A percentile compares a stretch with the other conserved stretches of the same genome.
phyloP scores from a whole-genome alignment of 1,140 invertebrate genomes.

The Zaprionus davidi region DNA sequence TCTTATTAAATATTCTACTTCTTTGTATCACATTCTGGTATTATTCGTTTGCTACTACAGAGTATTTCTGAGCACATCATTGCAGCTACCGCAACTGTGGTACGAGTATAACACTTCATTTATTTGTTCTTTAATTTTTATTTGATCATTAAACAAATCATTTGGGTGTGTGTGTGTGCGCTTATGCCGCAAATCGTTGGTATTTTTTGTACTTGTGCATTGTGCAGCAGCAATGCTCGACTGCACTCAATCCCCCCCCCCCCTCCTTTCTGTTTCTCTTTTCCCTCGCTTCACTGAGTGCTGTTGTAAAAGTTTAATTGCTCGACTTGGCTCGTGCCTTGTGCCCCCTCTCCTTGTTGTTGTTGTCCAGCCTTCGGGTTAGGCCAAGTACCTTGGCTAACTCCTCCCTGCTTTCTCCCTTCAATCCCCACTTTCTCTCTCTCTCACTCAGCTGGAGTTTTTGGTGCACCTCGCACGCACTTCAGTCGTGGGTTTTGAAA shows the following conservation, averaged over 20 bases:
- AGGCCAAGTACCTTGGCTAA: slow-evolving; percentile 12
- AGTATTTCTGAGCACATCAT: neutral
- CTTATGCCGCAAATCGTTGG: slow-evolving; percentile 50
- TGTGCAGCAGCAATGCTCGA: slow-evolving; percentile 21
- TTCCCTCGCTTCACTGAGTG: slow-evolving; percentile 18
- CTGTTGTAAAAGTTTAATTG: slow-evolving; percentile 67
- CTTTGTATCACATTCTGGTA: no score
- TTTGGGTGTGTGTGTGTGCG: slow-evolving; percentile 14
- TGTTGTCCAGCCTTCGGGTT: slow-evolving; percentile 19
- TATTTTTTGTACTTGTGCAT: slow-evolving; percentile 31
- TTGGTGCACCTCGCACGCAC: slow-evolving; percentile 43
- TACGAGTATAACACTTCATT: neutral
- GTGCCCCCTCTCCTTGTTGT: slow-evolving; percentile 7
- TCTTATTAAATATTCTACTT: no score
- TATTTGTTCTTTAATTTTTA: slow-evolving; percentile 5
- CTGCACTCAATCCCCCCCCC: neutral
- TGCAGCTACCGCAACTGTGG: neutral
- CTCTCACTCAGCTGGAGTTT: neutral
- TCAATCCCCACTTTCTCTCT: neutral
- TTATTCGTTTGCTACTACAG: neutral
- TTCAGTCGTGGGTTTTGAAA: slow-evolving; percentile 45
- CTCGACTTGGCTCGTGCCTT: slow-evolving; percentile 53
- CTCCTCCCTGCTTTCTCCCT: neutral
- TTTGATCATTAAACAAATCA: slow-evolving; percentile 21
- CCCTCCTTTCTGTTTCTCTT: neutral